Base-by-base conservation (phyloP, 2,888 invertebrate species). In the Sinohyriopsis cumingii region DNA sequence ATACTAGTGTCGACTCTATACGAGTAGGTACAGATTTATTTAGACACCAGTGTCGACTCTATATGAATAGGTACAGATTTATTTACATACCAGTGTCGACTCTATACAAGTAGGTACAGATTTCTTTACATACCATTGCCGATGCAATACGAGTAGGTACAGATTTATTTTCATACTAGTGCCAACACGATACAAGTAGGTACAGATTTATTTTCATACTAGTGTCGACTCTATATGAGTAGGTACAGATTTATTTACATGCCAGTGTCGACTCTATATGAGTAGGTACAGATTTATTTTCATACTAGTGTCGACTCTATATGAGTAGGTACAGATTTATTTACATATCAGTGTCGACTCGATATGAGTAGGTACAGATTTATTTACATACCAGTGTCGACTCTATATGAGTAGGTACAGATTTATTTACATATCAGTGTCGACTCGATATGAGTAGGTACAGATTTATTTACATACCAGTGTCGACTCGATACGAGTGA, bases 201-300 rank as follows among this genome's bases (percentile, higher is more conserved):
- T 25, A 25, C 25, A 25, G 25, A 25, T 25, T 25, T 25, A 25
- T 25, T 25, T 25, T n/a, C n/a, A n/a, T n/a, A 92, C 92, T 94
- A 90, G 95, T 94, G 63, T 90, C 85, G 19, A 93, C 91, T 68
- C 91, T 85, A 89, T 97, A 98, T 0, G 95, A 96, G 7, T 1
- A 5, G 28, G 28, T 28, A 33, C 7, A 33, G 1, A 33, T 9
- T 33, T 33, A 33, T 33, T 33, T 33, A 33, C 33, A 20, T 88
- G 92, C 92, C 94, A 90, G 95, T 94, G 63, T 90, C 85, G 20
- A 93, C 91, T 68, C 91, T 85, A 89, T 97, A 97, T 0, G 95
- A 96, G 82, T 28, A 5, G 28, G 7, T 33, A 9, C 33, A 33
- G 7, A 33, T 33, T 33, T 25, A 25, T 25, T 25, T 25, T 3